These are phyloP conservation scores for Falco concolor DNA, from an alignment of 2,797 vertebrate species.

Conservation along the genomic window DNA sequence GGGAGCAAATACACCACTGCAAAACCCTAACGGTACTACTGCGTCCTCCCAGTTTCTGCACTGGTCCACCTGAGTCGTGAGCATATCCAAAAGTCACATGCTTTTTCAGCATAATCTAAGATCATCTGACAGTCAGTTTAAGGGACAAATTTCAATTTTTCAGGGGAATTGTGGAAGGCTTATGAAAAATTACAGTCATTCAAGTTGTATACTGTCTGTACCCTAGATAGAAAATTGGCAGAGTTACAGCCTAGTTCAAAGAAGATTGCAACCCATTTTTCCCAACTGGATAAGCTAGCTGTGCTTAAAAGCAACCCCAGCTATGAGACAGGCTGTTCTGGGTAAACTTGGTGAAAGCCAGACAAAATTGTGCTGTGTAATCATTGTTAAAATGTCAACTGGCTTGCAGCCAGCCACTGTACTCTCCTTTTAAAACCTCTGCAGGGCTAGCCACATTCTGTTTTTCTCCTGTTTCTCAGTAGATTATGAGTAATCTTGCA, in stretches of 20 bases:
- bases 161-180: neutral
- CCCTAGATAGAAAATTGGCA: neutral
- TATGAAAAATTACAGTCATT: neutral
- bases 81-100: neutral
- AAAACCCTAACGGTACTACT: neutral
- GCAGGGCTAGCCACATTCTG: neutral
- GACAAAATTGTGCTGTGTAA: neutral
- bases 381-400: neutral
- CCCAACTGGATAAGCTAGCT: neutral
- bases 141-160: neutral
- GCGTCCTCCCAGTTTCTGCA: neutral
- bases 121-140: neutral
- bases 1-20: neutral
- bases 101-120: neutral
- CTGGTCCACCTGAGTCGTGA: neutral
- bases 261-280: neutral
- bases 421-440: neutral
- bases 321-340: neutral
- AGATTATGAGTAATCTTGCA: neutral
- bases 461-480: neutral
- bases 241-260: neutral
- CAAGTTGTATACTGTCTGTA: neutral
- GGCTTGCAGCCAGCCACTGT: neutral
- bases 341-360: neutral
- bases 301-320: neutral